These are phyloP conservation scores for Axis porcinus DNA, from an alignment of 2,113 vertebrate species.

Conservation along the genomic window DNA sequence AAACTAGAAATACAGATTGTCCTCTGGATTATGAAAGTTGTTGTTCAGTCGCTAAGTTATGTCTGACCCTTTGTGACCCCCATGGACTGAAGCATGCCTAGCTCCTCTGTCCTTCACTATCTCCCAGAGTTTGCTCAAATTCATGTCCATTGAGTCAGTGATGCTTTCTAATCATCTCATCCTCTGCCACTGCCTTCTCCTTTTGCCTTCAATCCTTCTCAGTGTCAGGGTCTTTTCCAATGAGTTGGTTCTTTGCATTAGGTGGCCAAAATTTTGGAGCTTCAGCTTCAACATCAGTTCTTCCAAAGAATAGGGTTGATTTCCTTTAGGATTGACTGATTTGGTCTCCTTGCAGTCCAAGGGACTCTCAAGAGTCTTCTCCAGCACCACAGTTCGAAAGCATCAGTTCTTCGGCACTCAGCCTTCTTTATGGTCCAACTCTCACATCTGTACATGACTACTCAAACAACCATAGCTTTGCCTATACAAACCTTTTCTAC, in stretches of 20 bases:
- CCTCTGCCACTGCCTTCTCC: neutral
- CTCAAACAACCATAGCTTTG: neutral
- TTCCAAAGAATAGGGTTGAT: neutral
- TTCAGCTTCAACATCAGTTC: neutral
- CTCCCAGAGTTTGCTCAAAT: neutral
- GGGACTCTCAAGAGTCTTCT: neutral
- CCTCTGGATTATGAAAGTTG: neutral
- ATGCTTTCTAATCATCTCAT: neutral
- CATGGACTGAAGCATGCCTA: neutral
- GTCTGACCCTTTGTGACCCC: neutral
- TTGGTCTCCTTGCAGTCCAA: neutral
- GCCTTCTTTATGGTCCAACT: neutral
- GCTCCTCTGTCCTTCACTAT: neutral
- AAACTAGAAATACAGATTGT: neutral
- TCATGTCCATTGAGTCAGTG: neutral
- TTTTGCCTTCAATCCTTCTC: neutral
- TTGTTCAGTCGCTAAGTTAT: neutral
- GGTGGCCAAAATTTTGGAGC: neutral
- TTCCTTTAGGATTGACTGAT: neutral
- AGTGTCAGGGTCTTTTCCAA: neutral
- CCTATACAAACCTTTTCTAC: neutral
- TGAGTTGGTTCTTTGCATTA: neutral
- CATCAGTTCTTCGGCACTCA: neutral
- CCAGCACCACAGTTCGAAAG: neutral
- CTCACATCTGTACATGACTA: neutral